Percentiles rank a stretch among this genome's conserved stretches.
Evolutionary conservation across 2,113 vertebrate species (phyloP).

Genomic region (Otis tarda): DNA sequence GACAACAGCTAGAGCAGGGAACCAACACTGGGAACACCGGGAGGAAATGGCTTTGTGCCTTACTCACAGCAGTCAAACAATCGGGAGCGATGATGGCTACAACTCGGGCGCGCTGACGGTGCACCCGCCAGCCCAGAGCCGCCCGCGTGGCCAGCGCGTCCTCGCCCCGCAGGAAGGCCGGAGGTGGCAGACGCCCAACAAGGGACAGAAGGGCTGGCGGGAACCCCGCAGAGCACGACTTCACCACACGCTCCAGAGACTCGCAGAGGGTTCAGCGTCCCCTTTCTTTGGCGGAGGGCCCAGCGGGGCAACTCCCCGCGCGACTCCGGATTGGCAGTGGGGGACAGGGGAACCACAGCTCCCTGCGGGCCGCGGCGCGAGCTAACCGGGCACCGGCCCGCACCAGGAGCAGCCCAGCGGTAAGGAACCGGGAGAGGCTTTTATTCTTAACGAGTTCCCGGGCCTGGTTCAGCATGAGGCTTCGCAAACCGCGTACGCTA

Average conservation of each 20-base stretch:
- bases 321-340: not conserved
- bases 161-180: no score
- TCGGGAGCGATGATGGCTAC: not conserved
- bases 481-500: not conserved
- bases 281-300: not conserved
- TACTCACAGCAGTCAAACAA: not conserved
- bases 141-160: fast-evolving
- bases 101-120: fast-evolving
- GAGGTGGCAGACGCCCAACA: not conserved
- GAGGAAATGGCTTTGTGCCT: not conserved
- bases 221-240: fast-evolving
- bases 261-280: fast-evolving
- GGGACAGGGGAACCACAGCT: not conserved
- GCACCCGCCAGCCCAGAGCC: not conserved
- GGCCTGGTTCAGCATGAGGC: not conserved
- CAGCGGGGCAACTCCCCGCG: not conserved
- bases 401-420: fast-evolving
- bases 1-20: not conserved
- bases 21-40: not conserved
- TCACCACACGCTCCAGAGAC: fast-evolving
- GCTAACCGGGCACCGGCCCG: not conserved
- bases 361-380: fast-evolving
- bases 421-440: not conserved
- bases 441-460: not conserved
- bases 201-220: not conserved